Base-by-base conservation (phyloP, 2,888 invertebrate genomes). In the Drosophila recens region DNA sequence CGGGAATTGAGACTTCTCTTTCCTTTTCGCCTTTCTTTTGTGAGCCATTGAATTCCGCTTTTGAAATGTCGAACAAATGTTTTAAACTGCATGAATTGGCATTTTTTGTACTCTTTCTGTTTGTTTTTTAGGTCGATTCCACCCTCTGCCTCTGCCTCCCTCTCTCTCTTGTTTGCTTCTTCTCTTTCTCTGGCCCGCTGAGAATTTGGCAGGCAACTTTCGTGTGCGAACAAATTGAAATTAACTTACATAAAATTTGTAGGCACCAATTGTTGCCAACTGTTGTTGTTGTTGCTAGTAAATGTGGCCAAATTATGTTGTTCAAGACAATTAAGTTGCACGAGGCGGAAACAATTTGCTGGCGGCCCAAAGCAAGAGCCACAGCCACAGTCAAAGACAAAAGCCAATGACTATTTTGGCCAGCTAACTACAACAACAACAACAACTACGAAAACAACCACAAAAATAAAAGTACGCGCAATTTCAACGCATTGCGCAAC, bases 81-180 rank as follows among this genome's bases (percentile, higher is more conserved):
- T 87, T 86, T 86, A 86, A 86, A 89, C 90, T 85, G 83, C 89
- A 75, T 86, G 86, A 86, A 86, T 89, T 88, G 88, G 86, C 86
- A 79, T 42, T 56, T 66, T 66, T 70, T 8, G 8, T 5, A 8
- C 8, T 30, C 30, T 30, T 71, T 61, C 62, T 63, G 46, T 34
- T 36, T 54, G 51, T 53, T 61, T 80, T 67, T 48, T 62, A 46
- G 81, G 59, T 66, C 70, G 74, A 15, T 54, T 4, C 23, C 40
- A 6, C 30, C 20, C 27, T 36, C 54, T 53, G 51, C 36, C 10
- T 53, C 52, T 46, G 13, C 10, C 34, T 3, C 11, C 17, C 45
- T 10, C 33, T 10, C 33, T 17, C 33, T 33, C 53, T 11, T 30
- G 5, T 30, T 30, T 34, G 20, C 30, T 45, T 45, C 57, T 27